Percentiles rank a stretch among this genome's conserved stretches.
Conservation (phyloP, 1,140 invertebrate genomes). For the Leptinotarsa defecta region DNA sequence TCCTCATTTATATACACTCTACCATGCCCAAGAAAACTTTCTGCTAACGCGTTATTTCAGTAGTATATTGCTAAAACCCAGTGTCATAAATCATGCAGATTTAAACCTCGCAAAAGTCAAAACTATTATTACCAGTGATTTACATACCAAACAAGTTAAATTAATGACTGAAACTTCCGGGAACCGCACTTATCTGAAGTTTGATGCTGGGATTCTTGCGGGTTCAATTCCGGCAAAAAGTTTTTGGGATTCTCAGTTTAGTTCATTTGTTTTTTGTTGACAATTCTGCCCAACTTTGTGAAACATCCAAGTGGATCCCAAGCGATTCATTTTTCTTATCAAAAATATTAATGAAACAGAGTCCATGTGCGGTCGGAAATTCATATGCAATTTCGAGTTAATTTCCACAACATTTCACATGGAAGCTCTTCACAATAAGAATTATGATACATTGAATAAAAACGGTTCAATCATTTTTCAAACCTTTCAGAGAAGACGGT, state of each 20-base stretch:
- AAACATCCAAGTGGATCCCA: too few species aligned
- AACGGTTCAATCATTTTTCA: neutral
- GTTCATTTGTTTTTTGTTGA: neutral
- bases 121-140: conserved; percentile 8
- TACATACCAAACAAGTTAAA: conserved; percentile 6
- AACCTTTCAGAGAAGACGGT: neutral
- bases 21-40: neutral
- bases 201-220: neutral
- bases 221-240: neutral
- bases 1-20: too few species aligned
- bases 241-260: neutral
- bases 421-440: neutral
- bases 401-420: too few species aligned
- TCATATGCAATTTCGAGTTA: too few species aligned
- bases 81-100: neutral
- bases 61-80: neutral
- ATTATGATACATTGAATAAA: neutral
- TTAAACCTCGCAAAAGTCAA: neutral
- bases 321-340: too few species aligned
- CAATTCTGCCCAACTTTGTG: too few species aligned
- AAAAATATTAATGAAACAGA: too few species aligned
- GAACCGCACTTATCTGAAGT: neutral
- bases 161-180: neutral
- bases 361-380: too few species aligned
- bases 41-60: neutral